phyloP scores from a whole-genome alignment of 2,113 vertebrate genomes.

The Upupa epops region DNA sequence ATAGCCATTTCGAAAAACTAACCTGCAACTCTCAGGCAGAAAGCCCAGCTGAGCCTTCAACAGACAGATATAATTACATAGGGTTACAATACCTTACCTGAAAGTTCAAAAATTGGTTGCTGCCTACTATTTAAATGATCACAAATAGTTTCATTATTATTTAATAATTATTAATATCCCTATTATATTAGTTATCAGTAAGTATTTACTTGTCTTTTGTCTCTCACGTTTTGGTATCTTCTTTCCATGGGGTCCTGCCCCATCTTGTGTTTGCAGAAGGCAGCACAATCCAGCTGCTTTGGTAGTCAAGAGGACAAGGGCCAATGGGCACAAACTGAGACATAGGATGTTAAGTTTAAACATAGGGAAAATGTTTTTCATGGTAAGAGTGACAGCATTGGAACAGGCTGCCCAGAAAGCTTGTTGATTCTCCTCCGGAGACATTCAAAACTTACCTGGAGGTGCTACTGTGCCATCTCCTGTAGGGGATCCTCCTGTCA shows the following conservation, averaged over 20 bases:
- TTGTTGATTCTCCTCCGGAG: no score
- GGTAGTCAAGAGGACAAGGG: no score
- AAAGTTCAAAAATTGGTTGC: neutral
- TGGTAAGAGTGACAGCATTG: no score
- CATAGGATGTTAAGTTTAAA: no score
- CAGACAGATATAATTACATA: neutral
- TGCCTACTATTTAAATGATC: neutral
- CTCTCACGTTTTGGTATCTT: neutral
- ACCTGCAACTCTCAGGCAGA: neutral
- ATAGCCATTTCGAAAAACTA: neutral
- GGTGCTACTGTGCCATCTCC: no score
- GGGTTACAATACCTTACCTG: neutral
- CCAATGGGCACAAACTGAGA: no score
- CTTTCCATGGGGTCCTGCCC: neutral
- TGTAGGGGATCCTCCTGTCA: no score
- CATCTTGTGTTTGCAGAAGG: rapidly evolving
- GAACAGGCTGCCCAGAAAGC: no score
- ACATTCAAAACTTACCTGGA: no score
- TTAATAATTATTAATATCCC: no score
- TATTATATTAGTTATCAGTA: neutral
- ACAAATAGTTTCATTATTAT: neutral
- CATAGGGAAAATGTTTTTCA: no score
- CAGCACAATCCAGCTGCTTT: no score
- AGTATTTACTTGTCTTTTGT: neutral
- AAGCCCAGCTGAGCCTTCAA: neutral